A percentile compares a stretch with the other conserved stretches of the same genome.
phyloP scores from a whole-genome alignment of 2,113 vertebrate species.

The Thunnus maccoyii region DNA sequence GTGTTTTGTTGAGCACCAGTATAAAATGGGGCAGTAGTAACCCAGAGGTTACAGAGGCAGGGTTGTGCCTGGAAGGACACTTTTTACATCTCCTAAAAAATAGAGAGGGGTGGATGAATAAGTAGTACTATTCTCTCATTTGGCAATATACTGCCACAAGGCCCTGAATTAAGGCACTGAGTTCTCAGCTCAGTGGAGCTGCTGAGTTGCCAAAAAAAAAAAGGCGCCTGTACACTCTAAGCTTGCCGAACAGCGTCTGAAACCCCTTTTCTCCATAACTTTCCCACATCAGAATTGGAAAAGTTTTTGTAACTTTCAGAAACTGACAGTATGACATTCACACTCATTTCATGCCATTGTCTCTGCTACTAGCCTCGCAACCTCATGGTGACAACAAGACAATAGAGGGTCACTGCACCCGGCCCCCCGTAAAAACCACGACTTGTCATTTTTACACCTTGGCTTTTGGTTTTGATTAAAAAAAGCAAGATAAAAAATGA shows the following conservation, averaged over 20 bases:
- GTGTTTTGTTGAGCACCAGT: no score
- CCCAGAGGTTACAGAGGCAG: neutral
- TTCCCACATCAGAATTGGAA: neutral
- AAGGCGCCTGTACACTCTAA: neutral
- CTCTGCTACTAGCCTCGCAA: no score
- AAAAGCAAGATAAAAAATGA: no score
- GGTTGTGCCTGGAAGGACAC: conserved; percentile 1
- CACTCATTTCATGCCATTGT: neutral
- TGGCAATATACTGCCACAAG: conserved; percentile 7
- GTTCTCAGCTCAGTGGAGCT: neutral
- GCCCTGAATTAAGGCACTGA: conserved; percentile 1
- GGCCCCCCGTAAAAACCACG: no score
- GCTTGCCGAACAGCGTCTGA: neutral
- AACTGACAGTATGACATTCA: neutral
- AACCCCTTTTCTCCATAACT: neutral
- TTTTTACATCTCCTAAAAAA: conserved; percentile 20
- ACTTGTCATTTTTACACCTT: no score
- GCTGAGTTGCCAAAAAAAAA: neutral
- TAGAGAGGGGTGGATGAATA: neutral
- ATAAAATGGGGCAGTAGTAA: neutral
- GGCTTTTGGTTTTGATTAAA: no score
- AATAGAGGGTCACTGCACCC: no score
- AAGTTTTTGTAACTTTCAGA: neutral
- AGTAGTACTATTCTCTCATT: neutral
- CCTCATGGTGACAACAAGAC: no score